Evolutionary conservation across 1,140 invertebrate genomes (phyloP).

Genomic region (Apocrypta bakeri): DNA sequence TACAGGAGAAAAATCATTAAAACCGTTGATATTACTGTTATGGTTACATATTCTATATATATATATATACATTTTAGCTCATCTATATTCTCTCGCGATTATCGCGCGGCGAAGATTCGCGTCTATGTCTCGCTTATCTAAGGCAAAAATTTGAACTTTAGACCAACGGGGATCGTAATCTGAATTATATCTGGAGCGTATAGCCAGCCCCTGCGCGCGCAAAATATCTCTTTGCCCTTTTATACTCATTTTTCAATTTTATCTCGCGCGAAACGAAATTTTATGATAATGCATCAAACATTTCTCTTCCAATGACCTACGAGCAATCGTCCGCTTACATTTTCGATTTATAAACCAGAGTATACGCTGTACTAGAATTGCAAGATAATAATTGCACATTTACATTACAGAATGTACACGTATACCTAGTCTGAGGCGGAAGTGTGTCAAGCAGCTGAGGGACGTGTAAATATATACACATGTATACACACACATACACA

Average conservation of each 20-base stretch:
- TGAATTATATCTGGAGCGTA: slow-evolving; percentile 36
- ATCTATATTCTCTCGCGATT: too few species aligned
- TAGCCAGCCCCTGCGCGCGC: slow-evolving; percentile 7
- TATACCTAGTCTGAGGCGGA: too few species aligned
- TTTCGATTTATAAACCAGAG: too few species aligned
- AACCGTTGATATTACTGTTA: too few species aligned
- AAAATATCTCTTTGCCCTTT: slow-evolving; percentile 44
- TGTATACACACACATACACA: not conserved
- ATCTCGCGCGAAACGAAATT: slow-evolving; percentile 25
- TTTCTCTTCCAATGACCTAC: slow-evolving; percentile 28
- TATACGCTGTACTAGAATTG: too few species aligned
- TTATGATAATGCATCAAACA: slow-evolving; percentile 29
- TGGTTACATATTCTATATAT: too few species aligned
- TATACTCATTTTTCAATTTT: slow-evolving; percentile 50
- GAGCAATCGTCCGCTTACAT: not conserved
- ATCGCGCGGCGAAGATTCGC: slow-evolving; percentile 40
- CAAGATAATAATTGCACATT: too few species aligned
- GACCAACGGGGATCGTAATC: slow-evolving; percentile 49
- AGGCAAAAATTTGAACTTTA: slow-evolving; percentile 47
- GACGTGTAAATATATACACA: not conserved
- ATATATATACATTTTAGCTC: too few species aligned
- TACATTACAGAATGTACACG: too few species aligned
- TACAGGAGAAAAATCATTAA: too few species aligned
- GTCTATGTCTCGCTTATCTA: slow-evolving; percentile 40
- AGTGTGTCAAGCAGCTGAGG: too few species aligned